Evolutionary conservation across 2,113 vertebrate species (phyloP).

Genomic region (Sander lucioperca): DNA sequence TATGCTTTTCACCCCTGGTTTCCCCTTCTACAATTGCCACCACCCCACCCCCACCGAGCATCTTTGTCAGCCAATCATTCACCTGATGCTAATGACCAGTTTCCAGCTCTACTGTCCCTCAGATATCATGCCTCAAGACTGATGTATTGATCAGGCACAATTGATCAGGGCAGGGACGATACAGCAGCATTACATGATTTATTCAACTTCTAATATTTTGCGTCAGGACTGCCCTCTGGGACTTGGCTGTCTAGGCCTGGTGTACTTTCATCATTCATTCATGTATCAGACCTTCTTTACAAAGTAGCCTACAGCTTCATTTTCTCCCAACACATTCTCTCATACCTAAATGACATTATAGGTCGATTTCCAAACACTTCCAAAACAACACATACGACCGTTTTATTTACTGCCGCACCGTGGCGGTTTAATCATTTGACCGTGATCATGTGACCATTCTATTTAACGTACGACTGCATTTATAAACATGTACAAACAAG

Average conservation of each 20-base stretch:
- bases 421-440: no score
- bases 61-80: constrained; percentile 75
- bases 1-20: constrained; percentile 58
- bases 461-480: no score
- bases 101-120: constrained; percentile 65
- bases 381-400: no score
- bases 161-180: constrained; percentile 83
- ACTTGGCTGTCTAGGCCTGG: constrained; percentile 37
- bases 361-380: no score
- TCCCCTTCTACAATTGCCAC: constrained; percentile 42
- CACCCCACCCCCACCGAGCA: constrained; percentile 5
- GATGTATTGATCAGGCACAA: constrained; percentile 82
- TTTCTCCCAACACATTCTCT: constrained; percentile 5
- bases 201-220: constrained; percentile 80
- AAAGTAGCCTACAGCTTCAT: constrained; percentile 41
- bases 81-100: constrained; percentile 78
- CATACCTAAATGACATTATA: no score
- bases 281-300: constrained; percentile 56
- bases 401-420: no score
- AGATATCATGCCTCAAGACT: constrained; percentile 78
- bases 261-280: constrained; percentile 72
- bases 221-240: constrained; percentile 67
- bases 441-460: no score
- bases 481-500: no score
- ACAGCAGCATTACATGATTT: constrained; percentile 84